Evolutionary conservation across 2,888 invertebrate genomes (phyloP).

Genomic region (Trissolcus japonicus): DNA sequence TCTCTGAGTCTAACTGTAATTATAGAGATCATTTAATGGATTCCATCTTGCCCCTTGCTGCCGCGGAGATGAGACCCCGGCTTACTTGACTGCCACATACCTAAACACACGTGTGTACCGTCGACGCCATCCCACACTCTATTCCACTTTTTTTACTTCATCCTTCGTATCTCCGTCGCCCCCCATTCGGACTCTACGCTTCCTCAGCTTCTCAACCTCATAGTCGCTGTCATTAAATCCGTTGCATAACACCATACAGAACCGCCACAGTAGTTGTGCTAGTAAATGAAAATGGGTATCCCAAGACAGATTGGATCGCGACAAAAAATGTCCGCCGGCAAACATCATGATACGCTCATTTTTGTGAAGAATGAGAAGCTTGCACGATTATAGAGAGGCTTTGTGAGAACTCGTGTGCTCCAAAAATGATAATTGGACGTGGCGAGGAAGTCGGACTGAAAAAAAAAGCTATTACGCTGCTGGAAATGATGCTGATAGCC

Average conservation of each 20-base stretch:
- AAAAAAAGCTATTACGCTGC: constrained; percentile 24
- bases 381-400: constrained; percentile 11
- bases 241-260: constrained; percentile 35
- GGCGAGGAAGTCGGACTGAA: constrained; percentile 20
- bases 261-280: constrained; percentile 20
- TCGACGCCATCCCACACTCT: constrained; percentile 34
- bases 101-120: constrained; percentile 30
- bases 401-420: constrained; percentile 26
- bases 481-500: constrained; percentile 27
- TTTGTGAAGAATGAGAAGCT: constrained; percentile 15
- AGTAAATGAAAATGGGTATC: constrained; percentile 44
- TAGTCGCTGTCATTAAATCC: constrained; percentile 36
- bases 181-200: constrained; percentile 11
- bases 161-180: constrained; percentile 6
- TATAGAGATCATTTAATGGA: constrained; percentile 72
- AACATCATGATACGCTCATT: constrained; percentile 26
- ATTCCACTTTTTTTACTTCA: constrained; percentile 35
- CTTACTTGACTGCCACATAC: constrained; percentile 41
- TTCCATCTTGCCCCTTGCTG: constrained; percentile 62
- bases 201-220: constrained; percentile 19
- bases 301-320: constrained; percentile 40
- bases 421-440: constrained; percentile 30
- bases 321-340: constrained; percentile 26
- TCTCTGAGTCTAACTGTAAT: constrained; percentile 68
- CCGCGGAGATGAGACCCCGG: constrained; percentile 43